A percentile compares a stretch with the other conserved stretches of the same genome.
Conservation (phyloP, 2,888 invertebrate species). For the Eilema griseolum region DNA sequence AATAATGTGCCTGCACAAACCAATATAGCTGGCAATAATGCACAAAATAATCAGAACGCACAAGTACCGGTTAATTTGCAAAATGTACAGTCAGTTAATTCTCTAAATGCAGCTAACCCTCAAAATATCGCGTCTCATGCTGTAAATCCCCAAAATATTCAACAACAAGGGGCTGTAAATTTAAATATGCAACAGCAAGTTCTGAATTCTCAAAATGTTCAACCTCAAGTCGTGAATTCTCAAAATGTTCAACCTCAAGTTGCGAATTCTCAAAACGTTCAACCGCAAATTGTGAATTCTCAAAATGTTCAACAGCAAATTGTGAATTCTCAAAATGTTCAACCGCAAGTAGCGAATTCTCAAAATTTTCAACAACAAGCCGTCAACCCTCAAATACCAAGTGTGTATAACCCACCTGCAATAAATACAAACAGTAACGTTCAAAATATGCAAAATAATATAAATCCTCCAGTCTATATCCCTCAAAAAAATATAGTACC, state of each 20-base stretch:
- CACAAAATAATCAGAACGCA: conserved; percentile 26
- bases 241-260: conserved; percentile 10
- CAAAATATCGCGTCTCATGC: conserved; percentile 5
- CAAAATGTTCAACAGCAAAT: conserved; percentile 16
- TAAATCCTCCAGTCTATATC: not conserved
- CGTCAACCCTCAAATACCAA: not conserved
- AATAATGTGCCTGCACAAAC: conserved; percentile 15
- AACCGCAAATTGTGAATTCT: conserved; percentile 2
- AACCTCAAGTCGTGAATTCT: conserved; percentile 3
- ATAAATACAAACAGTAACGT: conserved; percentile 27
- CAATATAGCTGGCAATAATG: not conserved
- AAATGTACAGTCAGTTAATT: conserved; percentile 5
- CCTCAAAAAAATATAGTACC: conserved; percentile 19
- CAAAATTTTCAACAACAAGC: conserved; percentile 6
- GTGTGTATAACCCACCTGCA: conserved; percentile 13
- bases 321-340: not conserved
- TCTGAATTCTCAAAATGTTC: conserved; percentile 11
- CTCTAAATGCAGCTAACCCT: conserved; percentile 1
- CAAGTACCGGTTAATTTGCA: conserved; percentile 12
- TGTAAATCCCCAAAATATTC: conserved; percentile 6
- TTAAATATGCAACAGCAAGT: conserved; percentile 14
- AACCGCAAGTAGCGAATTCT: not conserved
- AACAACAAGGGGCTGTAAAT: not conserved
- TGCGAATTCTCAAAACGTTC: conserved; percentile 1
- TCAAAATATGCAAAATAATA: conserved; percentile 18